These are phyloP conservation scores for Metalampra italica DNA, from an alignment of 2,888 invertebrate genomes.

Conservation along the genomic window DNA sequence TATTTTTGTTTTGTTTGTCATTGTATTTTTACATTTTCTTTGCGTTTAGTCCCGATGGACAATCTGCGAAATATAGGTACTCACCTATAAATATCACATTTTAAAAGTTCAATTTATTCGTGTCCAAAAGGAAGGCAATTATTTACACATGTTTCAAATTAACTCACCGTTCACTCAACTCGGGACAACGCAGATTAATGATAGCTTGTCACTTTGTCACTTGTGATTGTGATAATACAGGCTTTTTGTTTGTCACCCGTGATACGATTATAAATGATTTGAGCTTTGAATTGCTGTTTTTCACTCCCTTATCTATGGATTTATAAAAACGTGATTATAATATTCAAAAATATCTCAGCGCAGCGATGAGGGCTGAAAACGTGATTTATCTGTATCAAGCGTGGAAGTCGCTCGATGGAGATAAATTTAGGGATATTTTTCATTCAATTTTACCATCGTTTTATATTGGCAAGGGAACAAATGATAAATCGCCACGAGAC, in stretches of 20 bases:
- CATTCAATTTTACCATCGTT: slow-evolving; percentile 34
- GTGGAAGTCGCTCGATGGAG: slow-evolving; percentile 46
- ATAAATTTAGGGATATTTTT: slow-evolving; percentile 49
- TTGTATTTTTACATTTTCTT: too few species aligned
- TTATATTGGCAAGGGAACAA: slow-evolving; percentile 29
- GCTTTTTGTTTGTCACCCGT: slow-evolving; percentile 26
- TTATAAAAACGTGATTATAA: slow-evolving; percentile 5
- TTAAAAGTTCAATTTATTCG: too few species aligned
- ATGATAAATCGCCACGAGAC: slow-evolving; percentile 20
- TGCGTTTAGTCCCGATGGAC: too few species aligned
- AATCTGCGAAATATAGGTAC: too few species aligned
- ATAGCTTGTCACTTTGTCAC: slow-evolving; percentile 14
- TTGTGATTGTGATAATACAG: slow-evolving; percentile 15
- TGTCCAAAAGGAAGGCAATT: too few species aligned
- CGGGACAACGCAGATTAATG: slow-evolving; percentile 22
- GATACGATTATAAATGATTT: slow-evolving; percentile 15
- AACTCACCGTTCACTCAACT: slow-evolving; percentile 15
- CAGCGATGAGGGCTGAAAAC: slow-evolving; percentile 24
- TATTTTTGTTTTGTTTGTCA: too few species aligned
- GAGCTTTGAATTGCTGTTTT: slow-evolving; percentile 8
- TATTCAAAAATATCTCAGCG: slow-evolving; percentile 21
- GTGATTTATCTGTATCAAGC: slow-evolving; percentile 52
- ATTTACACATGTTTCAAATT: slow-evolving; percentile 19
- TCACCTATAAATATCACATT: too few species aligned
- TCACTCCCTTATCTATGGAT: slow-evolving; percentile 2